Conservation (phyloP, 2,888 invertebrate genomes). For the Rapana venosa region DNA sequence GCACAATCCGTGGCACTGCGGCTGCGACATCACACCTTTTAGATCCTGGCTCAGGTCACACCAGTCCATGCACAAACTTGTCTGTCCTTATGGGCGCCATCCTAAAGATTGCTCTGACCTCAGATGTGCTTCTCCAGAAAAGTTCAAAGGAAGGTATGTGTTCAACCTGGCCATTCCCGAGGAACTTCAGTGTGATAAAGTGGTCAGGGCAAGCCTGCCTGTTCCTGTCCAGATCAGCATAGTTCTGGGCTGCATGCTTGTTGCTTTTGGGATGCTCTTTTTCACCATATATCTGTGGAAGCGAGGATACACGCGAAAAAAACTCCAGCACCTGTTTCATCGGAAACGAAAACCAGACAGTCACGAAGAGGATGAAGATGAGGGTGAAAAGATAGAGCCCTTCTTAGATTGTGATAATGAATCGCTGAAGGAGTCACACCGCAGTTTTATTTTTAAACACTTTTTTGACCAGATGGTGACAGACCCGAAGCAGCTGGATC, state of each 20-base stretch:
- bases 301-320: slow-evolving; percentile 54
- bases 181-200: slow-evolving; percentile 49
- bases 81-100: slow-evolving; percentile 47
- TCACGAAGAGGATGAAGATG: slow-evolving; percentile 55
- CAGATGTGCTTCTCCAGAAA: slow-evolving; percentile 58
- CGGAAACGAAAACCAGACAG: slow-evolving; percentile 52
- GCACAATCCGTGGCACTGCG: slow-evolving; percentile 68
- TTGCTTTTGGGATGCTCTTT: slow-evolving; percentile 57
- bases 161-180: slow-evolving; percentile 51
- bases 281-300: slow-evolving; percentile 59
- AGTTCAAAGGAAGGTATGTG: slow-evolving; percentile 51
- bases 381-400: slow-evolving; percentile 58
- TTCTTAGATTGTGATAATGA: slow-evolving; percentile 61
- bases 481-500: slow-evolving; percentile 54
- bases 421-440: slow-evolving; percentile 70
- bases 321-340: slow-evolving; percentile 48
- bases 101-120: slow-evolving; percentile 55
- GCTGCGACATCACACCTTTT: slow-evolving; percentile 65
- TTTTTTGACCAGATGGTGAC: slow-evolving; percentile 70
- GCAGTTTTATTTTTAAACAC: slow-evolving; percentile 69
- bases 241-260: slow-evolving; percentile 53
- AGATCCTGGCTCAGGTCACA: slow-evolving; percentile 60
- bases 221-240: slow-evolving; percentile 52
- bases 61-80: slow-evolving; percentile 46
- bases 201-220: slow-evolving; percentile 50